Evolutionary conservation across 2,888 invertebrate species (phyloP).

Genomic region (Schizaphis graminum): DNA sequence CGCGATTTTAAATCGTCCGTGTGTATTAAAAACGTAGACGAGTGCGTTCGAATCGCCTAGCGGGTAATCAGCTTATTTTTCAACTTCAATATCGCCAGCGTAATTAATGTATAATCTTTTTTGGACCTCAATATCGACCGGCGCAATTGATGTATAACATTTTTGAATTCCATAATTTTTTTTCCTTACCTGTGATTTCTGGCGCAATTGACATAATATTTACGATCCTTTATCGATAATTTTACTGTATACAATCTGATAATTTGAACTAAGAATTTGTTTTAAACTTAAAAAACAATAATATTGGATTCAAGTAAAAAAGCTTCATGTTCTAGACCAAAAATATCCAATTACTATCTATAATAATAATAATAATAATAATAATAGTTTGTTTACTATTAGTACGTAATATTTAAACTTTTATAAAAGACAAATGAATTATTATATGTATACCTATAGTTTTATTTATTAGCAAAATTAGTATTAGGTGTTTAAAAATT

Average conservation of each 20-base stretch:
- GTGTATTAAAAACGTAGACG: no score
- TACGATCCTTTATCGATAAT: neutral
- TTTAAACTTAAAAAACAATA: neutral
- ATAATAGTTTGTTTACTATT: neutral
- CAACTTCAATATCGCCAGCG: no score
- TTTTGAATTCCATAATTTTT: no score
- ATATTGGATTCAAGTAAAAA: neutral
- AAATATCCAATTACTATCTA: neutral
- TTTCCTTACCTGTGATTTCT: no score
- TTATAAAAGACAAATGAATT: neutral
- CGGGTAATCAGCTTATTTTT: no score
- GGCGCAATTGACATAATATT: no score
- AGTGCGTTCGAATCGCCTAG: no score
- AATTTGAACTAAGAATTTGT: neutral
- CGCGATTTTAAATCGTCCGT: no score
- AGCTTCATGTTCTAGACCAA: neutral
- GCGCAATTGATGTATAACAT: no score
- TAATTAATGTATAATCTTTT: no score
- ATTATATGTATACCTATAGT: neutral
- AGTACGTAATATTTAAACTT: neutral
- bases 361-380: neutral
- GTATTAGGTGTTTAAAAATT: neutral
- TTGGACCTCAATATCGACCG: no score
- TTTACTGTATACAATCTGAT: neutral
- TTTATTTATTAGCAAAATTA: neutral